Conservation (phyloP, 1,140 invertebrate species). For the Drosophila tani region DNA sequence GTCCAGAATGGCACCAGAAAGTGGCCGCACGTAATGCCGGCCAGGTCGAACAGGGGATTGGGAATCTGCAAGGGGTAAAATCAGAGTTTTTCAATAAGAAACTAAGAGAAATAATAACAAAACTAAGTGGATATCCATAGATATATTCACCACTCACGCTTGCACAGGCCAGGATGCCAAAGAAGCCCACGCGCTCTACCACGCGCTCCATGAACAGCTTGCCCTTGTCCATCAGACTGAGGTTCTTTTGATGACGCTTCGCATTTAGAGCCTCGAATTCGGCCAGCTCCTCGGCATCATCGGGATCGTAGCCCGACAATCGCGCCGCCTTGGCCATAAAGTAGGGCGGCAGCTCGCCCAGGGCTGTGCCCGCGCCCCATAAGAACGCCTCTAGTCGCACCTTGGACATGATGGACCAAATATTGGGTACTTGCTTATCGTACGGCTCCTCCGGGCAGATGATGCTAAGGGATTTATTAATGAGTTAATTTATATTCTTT, state of each 20-base stretch:
- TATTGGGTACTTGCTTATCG: conserved; percentile 87
- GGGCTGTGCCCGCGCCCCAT: conserved; percentile 98
- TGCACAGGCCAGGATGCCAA: conserved; percentile 98
- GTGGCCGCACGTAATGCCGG: conserved; percentile 99
- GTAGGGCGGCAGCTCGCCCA: conserved; percentile 98
- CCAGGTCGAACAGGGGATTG: conserved; percentile 99
- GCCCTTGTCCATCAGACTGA: conserved; percentile 90
- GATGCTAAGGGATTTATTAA: conserved; percentile 86
- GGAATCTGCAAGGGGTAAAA: conserved; percentile 90
- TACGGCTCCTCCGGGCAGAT: conserved; percentile 90
- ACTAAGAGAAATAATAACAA: neutral
- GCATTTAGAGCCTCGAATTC: conserved; percentile 91
- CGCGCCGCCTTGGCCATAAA: conserved; percentile 98
- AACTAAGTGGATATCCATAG: too few species aligned
- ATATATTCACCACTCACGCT: conserved; percentile 88
- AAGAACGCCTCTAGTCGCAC: conserved; percentile 97
- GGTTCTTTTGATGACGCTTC: conserved; percentile 87
- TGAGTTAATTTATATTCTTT: too few species aligned
- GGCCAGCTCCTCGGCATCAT: conserved; percentile 91
- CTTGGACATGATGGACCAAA: conserved; percentile 97
- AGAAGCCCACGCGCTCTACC: conserved; percentile 98
- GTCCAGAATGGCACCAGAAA: conserved; percentile 99
- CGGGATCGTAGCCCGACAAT: conserved; percentile 90
- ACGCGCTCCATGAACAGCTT: conserved; percentile 96
- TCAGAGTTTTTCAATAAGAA: neutral